Conservation (phyloP, 2,113 vertebrate species). For the Lutjanus erythropterus region DNA sequence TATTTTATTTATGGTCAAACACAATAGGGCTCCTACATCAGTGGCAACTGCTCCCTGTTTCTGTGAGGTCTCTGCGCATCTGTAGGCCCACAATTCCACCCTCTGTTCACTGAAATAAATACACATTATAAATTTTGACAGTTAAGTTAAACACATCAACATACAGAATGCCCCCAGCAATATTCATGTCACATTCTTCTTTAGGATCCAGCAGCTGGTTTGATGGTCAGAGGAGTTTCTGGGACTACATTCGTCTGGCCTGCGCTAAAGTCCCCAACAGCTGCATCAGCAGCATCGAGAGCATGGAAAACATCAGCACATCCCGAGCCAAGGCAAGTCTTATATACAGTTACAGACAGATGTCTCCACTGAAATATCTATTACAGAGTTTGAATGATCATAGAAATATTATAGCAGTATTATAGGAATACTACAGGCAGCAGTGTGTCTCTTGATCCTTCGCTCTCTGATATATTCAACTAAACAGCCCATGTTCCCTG, state of each 20-base stretch:
- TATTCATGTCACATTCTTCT: not conserved
- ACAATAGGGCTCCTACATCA: not conserved
- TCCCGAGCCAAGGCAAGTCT: constrained; percentile 92
- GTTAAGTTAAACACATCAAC: not conserved
- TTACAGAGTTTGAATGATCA: too few relatives aligned
- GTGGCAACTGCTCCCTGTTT: not conserved
- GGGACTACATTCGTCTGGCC: constrained; percentile 95
- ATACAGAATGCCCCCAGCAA: not conserved
- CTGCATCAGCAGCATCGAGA: constrained; percentile 97
- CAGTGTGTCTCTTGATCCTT: too few relatives aligned
- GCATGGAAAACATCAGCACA: constrained; percentile 97
- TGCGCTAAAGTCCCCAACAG: constrained; percentile 96
- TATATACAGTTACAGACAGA: not conserved
- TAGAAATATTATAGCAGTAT: too few relatives aligned
- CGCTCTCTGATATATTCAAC: too few relatives aligned
- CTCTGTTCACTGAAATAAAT: not conserved
- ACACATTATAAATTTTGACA: not conserved
- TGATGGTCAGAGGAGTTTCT: constrained; percentile 95
- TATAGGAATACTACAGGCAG: too few relatives aligned
- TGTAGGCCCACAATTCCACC: not conserved
- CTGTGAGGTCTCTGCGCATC: not conserved
- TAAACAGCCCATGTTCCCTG: too few relatives aligned
- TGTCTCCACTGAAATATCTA: too few relatives aligned
- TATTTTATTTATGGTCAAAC: not conserved
- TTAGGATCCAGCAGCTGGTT: constrained; percentile 96